Evolutionary conservation across 2,888 invertebrate species (phyloP).

Genomic region (Epirrita christyi): DNA sequence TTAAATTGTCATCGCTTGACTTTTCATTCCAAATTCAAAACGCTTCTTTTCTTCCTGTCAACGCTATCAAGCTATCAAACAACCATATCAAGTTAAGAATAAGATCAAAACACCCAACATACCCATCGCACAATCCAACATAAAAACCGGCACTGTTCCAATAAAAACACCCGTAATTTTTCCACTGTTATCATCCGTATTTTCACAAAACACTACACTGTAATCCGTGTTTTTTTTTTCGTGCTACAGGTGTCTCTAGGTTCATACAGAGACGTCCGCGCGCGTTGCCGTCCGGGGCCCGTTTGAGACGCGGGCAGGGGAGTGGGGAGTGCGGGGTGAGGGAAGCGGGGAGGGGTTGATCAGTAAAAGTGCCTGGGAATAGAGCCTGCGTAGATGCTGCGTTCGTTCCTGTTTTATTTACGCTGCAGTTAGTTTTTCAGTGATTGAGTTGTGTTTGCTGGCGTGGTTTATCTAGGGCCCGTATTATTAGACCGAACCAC

Average conservation of each 20-base stretch:
- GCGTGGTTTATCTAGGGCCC: no score
- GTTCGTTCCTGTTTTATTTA: conserved; percentile 28
- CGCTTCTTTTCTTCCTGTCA: neutral
- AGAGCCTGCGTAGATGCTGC: conserved; percentile 40
- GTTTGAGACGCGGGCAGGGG: conserved; percentile 36
- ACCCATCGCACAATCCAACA: conserved; percentile 17
- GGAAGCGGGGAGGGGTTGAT: conserved; percentile 57
- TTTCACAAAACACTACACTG: conserved; percentile 30
- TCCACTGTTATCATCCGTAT: conserved; percentile 1
- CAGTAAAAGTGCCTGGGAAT: conserved; percentile 69
- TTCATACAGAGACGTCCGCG: conserved; percentile 12
- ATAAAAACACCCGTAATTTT: neutral
- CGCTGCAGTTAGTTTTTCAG: conserved; percentile 20
- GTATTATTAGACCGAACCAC: no score
- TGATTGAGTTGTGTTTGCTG: conserved; percentile 13
- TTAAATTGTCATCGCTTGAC: no score
- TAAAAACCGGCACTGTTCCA: neutral
- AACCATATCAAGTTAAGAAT: neutral
- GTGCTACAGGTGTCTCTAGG: conserved; percentile 19
- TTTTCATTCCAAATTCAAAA: conserved; percentile 3
- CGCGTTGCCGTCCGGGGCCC: conserved; percentile 22
- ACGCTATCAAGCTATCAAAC: no score
- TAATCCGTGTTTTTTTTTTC: conserved; percentile 27
- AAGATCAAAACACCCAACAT: neutral
- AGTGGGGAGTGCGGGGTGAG: conserved; percentile 41